A percentile compares a stretch with the other conserved stretches of the same genome.
phyloP scores from a whole-genome alignment of 2,797 vertebrate species.

The Chrysocyon brachyurus region DNA sequence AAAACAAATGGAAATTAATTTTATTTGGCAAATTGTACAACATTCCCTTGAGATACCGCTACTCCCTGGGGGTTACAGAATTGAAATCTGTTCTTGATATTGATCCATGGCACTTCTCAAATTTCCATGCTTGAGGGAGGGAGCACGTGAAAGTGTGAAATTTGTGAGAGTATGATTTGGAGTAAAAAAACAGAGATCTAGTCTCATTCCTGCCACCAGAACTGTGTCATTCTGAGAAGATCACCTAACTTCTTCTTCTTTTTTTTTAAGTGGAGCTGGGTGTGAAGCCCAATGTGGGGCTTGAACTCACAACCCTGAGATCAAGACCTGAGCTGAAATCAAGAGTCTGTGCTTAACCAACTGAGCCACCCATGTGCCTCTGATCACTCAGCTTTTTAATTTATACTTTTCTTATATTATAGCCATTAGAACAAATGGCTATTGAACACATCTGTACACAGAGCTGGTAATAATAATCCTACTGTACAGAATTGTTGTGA shows the following conservation, averaged over 20 bases:
- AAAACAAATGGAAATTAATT: conserved; percentile 67
- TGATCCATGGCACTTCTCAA: not conserved
- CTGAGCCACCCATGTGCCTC: not conserved
- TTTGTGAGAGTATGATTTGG: not conserved
- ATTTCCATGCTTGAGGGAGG: not conserved
- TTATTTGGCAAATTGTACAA: conserved; percentile 31
- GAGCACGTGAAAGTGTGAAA: not conserved
- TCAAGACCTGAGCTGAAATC: not conserved
- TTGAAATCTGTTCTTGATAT: conserved; percentile 15
- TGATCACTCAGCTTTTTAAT: not conserved
- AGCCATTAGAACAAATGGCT: not conserved
- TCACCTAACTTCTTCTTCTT: not conserved
- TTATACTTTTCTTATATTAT: conserved; percentile 12
- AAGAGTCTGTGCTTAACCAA: not conserved
- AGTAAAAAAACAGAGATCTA: not conserved
- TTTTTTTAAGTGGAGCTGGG: too few species aligned
- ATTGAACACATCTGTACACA: not conserved
- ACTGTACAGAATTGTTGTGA: not conserved
- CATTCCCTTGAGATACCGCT: not conserved
- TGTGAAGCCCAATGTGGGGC: not conserved
- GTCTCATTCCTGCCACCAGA: not conserved
- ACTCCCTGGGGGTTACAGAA: not conserved
- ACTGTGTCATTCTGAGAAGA: not conserved
- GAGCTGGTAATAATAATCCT: not conserved
- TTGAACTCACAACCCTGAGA: not conserved